Conservation (phyloP, 2,888 invertebrate species). For the Endomychus coccineus region DNA sequence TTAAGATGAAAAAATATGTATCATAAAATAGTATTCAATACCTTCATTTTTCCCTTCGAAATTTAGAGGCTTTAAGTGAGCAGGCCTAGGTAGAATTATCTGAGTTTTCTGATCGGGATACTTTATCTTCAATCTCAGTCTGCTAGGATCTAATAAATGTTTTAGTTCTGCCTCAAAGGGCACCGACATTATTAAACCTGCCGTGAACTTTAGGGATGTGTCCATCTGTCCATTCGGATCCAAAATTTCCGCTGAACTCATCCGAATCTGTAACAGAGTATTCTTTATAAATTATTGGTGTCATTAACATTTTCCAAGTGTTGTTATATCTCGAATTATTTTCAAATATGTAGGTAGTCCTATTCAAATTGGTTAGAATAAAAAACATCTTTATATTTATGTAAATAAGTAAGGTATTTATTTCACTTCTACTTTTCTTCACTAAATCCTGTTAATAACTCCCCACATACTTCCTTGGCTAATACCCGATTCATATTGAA, state of each 20-base stretch:
- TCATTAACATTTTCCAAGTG: too few species aligned
- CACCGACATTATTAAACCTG: constrained; percentile 82
- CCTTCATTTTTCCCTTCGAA: constrained; percentile 40
- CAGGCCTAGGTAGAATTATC: constrained; percentile 68
- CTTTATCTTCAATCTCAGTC: constrained; percentile 74
- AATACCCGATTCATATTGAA: too few species aligned
- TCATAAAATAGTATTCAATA: constrained; percentile 1
- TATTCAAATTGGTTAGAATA: too few species aligned
- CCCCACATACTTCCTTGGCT: too few species aligned
- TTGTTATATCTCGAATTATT: too few species aligned
- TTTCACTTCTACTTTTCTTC: too few species aligned
- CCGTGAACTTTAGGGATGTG: constrained; percentile 81
- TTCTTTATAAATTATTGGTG: not conserved
- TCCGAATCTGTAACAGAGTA: constrained; percentile 53
- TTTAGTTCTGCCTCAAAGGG: constrained; percentile 80
- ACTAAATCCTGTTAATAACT: too few species aligned
- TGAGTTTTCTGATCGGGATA: constrained; percentile 90
- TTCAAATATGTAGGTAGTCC: too few species aligned
- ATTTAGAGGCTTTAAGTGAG: constrained; percentile 67
- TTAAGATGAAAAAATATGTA: too few species aligned
- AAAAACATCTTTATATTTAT: too few species aligned
- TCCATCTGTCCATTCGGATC: constrained; percentile 79
- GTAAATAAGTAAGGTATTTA: too few species aligned
- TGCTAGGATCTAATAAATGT: constrained; percentile 65
- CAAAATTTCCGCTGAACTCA: constrained; percentile 72